Base-by-base conservation (phyloP, 2,797 vertebrate genomes). In the Anas georgica region DNA sequence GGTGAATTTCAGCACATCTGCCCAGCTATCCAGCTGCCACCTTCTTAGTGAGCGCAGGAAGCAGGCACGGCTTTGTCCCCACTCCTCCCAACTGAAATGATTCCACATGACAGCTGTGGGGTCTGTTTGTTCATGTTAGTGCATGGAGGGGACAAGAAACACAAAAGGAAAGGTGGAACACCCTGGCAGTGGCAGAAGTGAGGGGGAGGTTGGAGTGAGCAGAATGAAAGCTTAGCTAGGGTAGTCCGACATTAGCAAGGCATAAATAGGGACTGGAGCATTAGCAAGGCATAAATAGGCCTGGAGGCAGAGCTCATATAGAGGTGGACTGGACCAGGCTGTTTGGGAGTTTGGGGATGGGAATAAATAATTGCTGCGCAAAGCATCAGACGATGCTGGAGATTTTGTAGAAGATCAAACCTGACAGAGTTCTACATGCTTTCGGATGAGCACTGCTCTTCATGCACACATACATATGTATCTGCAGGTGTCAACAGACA, bases 391-490 rank as follows among this genome's bases (percentile, higher is more conserved):
- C 25, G 12, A 25, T 58, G 39, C 75, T 8, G 17, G 9, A 3
- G 4, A 7, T 70, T 70, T 59, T 33, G 13, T 17, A 59, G 62
- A 11, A 80, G 69, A 77, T n/a, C 3, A 56, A 86, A 90, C 43
- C 0, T 26, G 37, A 25, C n/a, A 59, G 35, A 59, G 35, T 10
- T 82, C 21, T 35, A 64, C 52, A 45, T 25, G 22, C 25, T 33
- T 66, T 83, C 41, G 41, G 17, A 50, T 1, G 4, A 78, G 48
- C 48, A 29, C 17, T 52, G 16, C 46, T 1, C 52, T 31, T 56
- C 62, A 72, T 23, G 35, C 1, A 1, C 1, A 14, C 2, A 10
- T 31, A 43, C 5, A 1, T 41, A 46, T 0, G 0, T 48, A 33
- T 8, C 1, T 7, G 18, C 25, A 67, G 33, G 45, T 0, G 0